Conservation (phyloP, 2,797 vertebrate genomes). For the Chelonia mydas region DNA sequence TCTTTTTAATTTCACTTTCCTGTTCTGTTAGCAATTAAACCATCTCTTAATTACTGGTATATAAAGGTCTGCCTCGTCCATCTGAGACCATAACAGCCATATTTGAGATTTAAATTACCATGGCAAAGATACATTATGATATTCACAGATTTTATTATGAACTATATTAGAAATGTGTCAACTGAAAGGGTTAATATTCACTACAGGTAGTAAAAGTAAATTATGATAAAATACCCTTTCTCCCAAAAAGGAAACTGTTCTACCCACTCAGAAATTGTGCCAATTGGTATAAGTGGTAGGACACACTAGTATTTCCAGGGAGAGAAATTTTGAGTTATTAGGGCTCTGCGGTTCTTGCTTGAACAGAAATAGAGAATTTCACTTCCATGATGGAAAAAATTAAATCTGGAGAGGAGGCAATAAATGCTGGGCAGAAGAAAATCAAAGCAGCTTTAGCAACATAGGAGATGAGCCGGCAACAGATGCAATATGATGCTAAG, state of each 20-base stretch:
- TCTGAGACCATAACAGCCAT: background rate
- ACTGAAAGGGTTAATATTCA: background rate
- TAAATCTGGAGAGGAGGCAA: background rate
- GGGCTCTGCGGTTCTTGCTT: background rate
- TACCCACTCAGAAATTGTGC: background rate
- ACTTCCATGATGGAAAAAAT: background rate
- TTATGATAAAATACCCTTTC: background rate
- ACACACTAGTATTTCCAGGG: background rate
- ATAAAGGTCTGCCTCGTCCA: background rate
- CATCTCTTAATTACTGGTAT: background rate
- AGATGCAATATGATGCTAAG: background rate
- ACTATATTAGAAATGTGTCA: background rate
- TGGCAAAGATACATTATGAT: background rate
- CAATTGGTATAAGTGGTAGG: background rate
- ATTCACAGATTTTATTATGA: background rate
- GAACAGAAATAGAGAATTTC: background rate
- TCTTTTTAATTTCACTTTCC: background rate
- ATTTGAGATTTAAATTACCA: background rate
- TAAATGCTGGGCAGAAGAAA: background rate
- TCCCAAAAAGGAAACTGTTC: background rate
- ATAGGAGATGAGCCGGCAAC: background rate
- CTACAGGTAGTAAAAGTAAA: background rate
- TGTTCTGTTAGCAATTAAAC: background rate
- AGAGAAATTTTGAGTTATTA: background rate
- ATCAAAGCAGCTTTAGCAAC: background rate